Evolutionary conservation across 2,888 invertebrate genomes (phyloP), one percentile per base, ranked within the genome.

Genomic region (Clunio marinus): DNA sequence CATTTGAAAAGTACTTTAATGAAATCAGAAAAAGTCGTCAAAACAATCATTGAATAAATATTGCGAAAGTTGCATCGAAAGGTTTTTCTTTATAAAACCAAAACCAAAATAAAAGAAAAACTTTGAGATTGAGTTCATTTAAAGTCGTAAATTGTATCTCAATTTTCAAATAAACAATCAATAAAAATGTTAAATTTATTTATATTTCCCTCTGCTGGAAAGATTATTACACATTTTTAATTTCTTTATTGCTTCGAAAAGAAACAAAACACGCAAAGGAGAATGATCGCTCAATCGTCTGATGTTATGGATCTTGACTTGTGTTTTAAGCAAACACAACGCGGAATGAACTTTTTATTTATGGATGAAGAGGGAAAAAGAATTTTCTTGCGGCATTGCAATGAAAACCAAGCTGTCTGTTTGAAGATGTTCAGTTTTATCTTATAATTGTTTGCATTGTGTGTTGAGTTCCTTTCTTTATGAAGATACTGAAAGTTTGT

Each of bases 121-220:
- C 51, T 41, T 41, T 10, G 5, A 5, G 32, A 45, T 15, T 45
- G 45, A 45, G 45, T 45, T 45, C 51, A 51, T 51, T 51, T 22
- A 8, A 22, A 17, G 17, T 13, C 8, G 41, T 41, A 41, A 41
- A 17, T 24, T 57, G 57, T 57, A 27, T 57, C 57, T 57, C 27
- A 27, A 27, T 24, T 24, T 17, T 59, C 59, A 63, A 63, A 63
- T 63, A 63, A 63, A 63, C 63, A 63, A 63, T 63, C 37, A 46
- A 63, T 63, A 63, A 63, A 63, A 46, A 37, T 46, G 27, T 46
- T 63, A 1, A 37, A 63, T 63, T 63, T 63, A 63, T 46, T 63
- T 63, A 22, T 45, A 25, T 45, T 15, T 27, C 3, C 13, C 17
- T 63, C 27, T 27, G 15, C 27, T 57, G n/a, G 8, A 41, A 57